Percentiles rank a stretch among this genome's conserved stretches.
These are phyloP conservation scores for Bergia puertoricense DNA, from an alignment of 92 coral and sea anemone genomes.

Conservation along the genomic window DNA sequence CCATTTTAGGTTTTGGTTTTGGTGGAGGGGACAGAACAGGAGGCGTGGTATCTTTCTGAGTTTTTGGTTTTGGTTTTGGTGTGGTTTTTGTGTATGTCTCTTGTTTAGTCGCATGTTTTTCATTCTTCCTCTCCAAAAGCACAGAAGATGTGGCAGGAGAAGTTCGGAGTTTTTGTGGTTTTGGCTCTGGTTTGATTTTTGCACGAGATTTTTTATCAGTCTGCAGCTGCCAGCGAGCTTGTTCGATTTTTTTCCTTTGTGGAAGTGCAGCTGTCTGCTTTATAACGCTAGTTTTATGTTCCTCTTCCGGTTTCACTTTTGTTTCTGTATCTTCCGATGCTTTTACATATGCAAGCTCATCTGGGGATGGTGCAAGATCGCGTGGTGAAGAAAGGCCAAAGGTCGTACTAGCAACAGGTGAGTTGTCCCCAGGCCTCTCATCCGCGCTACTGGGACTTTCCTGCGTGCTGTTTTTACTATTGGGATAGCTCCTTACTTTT, in stretches of 20 bases:
- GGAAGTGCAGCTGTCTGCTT: conserved; percentile 11
- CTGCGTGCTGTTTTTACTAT: conserved; percentile 34
- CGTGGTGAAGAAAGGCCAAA: conserved; percentile 16
- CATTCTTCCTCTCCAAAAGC: neutral
- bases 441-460: conserved; percentile 5
- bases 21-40: conserved; percentile 7
- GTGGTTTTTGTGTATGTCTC: neutral
- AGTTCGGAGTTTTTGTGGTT: neutral
- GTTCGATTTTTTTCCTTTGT: neutral
- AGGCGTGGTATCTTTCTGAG: neutral
- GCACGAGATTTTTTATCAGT: neutral
- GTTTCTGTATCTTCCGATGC: neutral
- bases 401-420: conserved; percentile 37
- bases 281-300: neutral
- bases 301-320: neutral
- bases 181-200: neutral
- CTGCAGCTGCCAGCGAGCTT: neutral
- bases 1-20: conserved; percentile 13
- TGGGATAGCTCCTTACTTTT: conserved; percentile 31
- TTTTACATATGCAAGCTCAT: neutral
- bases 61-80: neutral
- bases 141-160: neutral
- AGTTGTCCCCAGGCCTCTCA: conserved; percentile 29
- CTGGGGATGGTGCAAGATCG: neutral
- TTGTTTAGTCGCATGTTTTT: neutral